Evolutionary conservation across 1,140 invertebrate genomes (phyloP), one percentile per base, ranked within the genome.

Genomic region (Drosophila mojavensis): DNA sequence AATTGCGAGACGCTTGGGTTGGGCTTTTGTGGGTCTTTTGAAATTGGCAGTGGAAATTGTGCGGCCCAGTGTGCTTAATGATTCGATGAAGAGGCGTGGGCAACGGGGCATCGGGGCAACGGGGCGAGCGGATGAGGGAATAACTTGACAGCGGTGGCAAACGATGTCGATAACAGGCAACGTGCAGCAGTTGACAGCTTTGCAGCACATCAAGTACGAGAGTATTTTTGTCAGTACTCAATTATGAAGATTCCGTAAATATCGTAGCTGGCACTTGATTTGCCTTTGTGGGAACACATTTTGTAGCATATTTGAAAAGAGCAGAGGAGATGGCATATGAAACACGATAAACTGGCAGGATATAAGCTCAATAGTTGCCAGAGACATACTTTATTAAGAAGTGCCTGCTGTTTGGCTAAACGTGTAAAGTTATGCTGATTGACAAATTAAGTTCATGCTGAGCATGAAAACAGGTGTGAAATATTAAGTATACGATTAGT

Each of bases 101-200:
- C 4, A n/a, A 11, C 1, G 13, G 13, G 11, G 13, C 10, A 1
- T 3, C 24, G 10, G 11, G 36, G 28, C 30, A n/a, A n/a, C n/a
- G n/a, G n/a, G n/a, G n/a, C n/a, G n/a, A n/a, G n/a, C n/a, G n/a
- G 20, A 20, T 2, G 20, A 20, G 20, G 20, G 20, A 2, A 1
- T 2, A 20, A 20, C 20, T 20, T 20, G 20, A 20, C 20, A 51
- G 26, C 53, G 13, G 3, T 28, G 26, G 36, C 17, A 67, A 72
- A 60, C 59, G 39, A 59, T 67, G 54, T 54, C 53, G 70, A 73
- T 67, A 73, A 55, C 55, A 67, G 59, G 66, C 48, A 73, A 67
- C 61, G 55, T 39, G 56, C 36, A 11, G 36, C 70, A 59, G 55
- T 55, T 73, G 70, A 67, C 70, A 73, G 65, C 69, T 66, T 66